A percentile compares a stretch with the other conserved stretches of the same genome.
Conservation (phyloP, 1,140 invertebrate genomes). For the Thaumetopoea pityocampa region DNA sequence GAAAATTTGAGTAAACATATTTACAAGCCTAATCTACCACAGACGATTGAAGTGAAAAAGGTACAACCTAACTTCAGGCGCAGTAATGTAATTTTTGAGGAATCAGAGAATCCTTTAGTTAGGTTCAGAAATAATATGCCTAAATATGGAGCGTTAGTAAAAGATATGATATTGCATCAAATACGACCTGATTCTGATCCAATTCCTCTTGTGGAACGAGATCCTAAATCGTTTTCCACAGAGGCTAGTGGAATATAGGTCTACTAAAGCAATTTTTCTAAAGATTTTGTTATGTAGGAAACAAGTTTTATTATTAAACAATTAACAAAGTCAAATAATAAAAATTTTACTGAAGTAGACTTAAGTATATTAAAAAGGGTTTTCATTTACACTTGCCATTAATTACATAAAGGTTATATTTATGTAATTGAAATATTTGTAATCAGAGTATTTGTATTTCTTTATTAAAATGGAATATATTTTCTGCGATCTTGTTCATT, state of each 20-base stretch:
- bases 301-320: no score
- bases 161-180: conserved; percentile 33
- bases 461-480: no score
- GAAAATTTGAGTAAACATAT: conserved; percentile 30
- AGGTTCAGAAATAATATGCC: conserved; percentile 36
- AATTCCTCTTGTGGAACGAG: conserved; percentile 28
- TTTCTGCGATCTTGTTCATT: no score
- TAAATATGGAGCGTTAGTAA: conserved; percentile 38
- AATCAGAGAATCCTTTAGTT: conserved; percentile 31
- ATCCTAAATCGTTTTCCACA: conserved; percentile 1
- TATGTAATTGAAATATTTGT: no score
- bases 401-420: no score
- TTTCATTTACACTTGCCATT: no score
- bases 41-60: conserved; percentile 29
- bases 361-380: no score
- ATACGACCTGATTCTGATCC: conserved; percentile 28
- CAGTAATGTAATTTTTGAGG: conserved; percentile 15
- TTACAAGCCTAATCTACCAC: conserved; percentile 36
- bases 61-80: conserved; percentile 29
- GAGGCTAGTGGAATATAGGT: conserved; percentile 25
- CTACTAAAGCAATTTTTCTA: conserved; percentile 15
- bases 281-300: no score
- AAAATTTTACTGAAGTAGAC: no score
- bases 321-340: no score
- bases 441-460: no score